Base-by-base conservation (phyloP, 2,113 vertebrate species). In the Zonotrichia leucophrys region DNA sequence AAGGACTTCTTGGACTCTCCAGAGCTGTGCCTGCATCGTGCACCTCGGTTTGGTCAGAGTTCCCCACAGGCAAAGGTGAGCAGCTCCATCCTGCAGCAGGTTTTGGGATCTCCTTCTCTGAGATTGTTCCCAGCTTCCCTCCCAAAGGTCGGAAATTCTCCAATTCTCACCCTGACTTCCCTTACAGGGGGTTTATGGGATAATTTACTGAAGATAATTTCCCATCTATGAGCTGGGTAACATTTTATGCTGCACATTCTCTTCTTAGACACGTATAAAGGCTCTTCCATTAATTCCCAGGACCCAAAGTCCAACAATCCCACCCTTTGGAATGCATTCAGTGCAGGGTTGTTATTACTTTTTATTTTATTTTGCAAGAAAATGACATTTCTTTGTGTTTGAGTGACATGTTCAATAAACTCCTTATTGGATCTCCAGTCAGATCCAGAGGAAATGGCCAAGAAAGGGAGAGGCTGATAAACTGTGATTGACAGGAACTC, bases 371-470 rank as follows among this genome's bases (percentile, higher is more conserved):
- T 90, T 77, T 88, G 56, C 60, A 68, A 56, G 64, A 74, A 50
- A 86, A 35, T 24, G 28, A 28, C 41, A 75, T 81, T 84, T 93
- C 73, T 21, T n/a, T 59, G 73, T 23, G 28, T 33, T 60, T 53
- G 62, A 92, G 42, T 87, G 75, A 94, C 86, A 74, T 5, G 17
- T 78, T 69, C 67, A 94, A 92, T 90, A 93, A 96, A 91, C 35
- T 60, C 80, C 46, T 94, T 44, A 84, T 42, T 84, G 55, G 25
- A 87, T 96, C 85, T 95, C 69, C 47, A 84, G 41, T 46, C 70
- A 87, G 90, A 89, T 67, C 37, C n/a, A 49, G 15, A 72, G 81
- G 86, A 94, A 93, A 91, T 12, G 55, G 59, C 33, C 86, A 83
- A 70, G 55, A 56, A 88, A 78, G 66, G 79, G 66, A 84, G 50